phyloP scores from a whole-genome alignment of 2,113 vertebrate genomes.

The Probosciger aterrimus region DNA sequence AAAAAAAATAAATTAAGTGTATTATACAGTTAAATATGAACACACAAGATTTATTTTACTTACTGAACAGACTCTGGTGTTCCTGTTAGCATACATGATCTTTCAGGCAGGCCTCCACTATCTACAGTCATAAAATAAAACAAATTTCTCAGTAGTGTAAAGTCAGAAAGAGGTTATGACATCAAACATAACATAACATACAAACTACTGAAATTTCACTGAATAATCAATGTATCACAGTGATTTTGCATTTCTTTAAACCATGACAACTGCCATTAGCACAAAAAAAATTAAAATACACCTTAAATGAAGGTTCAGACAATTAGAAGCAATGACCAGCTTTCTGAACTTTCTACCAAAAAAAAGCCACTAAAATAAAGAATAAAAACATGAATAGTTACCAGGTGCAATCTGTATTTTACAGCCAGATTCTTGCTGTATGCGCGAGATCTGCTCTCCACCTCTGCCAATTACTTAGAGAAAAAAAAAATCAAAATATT shows the following conservation, averaged over 20 bases:
- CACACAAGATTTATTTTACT: constrained; percentile 63
- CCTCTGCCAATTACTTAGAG: constrained; percentile 93
- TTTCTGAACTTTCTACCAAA: background rate
- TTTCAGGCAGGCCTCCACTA: constrained; percentile 94
- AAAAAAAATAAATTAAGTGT: background rate
- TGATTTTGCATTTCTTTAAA: background rate
- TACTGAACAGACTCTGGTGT: constrained; percentile 92
- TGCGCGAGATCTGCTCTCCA: constrained; percentile 96
- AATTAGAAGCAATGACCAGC: background rate
- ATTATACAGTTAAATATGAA: background rate
- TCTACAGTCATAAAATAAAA: constrained; percentile 71
- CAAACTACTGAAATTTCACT: background rate
- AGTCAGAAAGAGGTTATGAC: background rate
- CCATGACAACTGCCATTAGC: accelerated
- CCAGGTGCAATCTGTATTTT: constrained; percentile 99
- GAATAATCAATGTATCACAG: background rate
- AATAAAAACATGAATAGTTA: constrained; percentile 53
- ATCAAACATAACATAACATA: background rate
- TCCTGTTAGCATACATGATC: constrained; percentile 94
- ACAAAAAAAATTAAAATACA: background rate
- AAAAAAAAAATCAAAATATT: background rate
- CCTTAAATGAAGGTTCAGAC: background rate
- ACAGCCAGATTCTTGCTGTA: constrained; percentile 97
- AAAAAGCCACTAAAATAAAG: accelerated
- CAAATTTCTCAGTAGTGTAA: background rate